A percentile compares a stretch with the other conserved stretches of the same genome.
Conservation (phyloP, 1,140 invertebrate species). For the Panagrolaimus sp. region DNA sequence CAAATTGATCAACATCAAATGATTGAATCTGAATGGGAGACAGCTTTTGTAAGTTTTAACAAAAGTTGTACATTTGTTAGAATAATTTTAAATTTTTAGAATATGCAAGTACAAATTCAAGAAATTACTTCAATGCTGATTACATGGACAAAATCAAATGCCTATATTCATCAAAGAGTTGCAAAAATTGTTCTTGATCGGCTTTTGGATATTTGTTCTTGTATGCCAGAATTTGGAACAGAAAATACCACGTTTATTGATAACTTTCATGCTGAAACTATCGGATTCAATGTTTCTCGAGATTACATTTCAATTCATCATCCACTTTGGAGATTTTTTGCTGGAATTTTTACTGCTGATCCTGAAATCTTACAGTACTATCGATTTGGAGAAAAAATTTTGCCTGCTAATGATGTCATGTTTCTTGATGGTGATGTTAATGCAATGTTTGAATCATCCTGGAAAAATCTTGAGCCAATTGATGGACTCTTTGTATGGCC, state of each 20-base stretch:
- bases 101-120: slow-evolving; percentile 84
- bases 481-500: slow-evolving; percentile 4
- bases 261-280: slow-evolving; percentile 56
- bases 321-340: slow-evolving; percentile 77
- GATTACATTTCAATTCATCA: slow-evolving; percentile 81
- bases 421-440: background rate
- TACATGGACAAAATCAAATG: slow-evolving; percentile 84
- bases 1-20: slow-evolving; percentile 93
- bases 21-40: slow-evolving; percentile 97
- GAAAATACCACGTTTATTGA: slow-evolving; percentile 38
- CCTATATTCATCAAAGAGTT: slow-evolving; percentile 64
- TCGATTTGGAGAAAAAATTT: background rate
- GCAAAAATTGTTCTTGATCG: background rate
- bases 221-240: slow-evolving; percentile 28
- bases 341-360: slow-evolving; percentile 74
- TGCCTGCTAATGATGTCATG: slow-evolving; percentile 63
- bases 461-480: background rate
- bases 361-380: slow-evolving; percentile 64
- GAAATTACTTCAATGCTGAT: slow-evolving; percentile 77
- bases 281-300: slow-evolving; percentile 80
- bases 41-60: slow-evolving; percentile 76
- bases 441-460: background rate
- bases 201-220: background rate
- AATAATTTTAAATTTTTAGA: too few relatives aligned
- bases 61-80: too few relatives aligned